phyloP scores from a whole-genome alignment of 2,113 vertebrate genomes.

The Aramus guarauna region DNA sequence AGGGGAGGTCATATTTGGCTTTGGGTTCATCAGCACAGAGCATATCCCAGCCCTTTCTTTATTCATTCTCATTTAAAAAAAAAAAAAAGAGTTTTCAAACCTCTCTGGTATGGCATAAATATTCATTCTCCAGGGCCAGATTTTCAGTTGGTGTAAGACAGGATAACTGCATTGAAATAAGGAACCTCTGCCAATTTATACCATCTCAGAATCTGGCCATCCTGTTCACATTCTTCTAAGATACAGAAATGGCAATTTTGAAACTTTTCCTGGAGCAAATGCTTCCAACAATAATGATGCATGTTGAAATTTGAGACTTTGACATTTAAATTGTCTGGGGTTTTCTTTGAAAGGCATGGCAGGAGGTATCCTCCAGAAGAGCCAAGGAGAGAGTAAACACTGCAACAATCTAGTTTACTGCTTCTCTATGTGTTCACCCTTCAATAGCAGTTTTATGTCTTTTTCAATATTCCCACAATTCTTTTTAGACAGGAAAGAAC shows the following conservation, averaged over 20 bases:
- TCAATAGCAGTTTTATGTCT: constrained; percentile 11
- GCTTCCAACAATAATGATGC: constrained; percentile 47
- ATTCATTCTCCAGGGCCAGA: constrained; percentile 41
- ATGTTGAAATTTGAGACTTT: constrained; percentile 38
- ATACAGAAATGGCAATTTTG: constrained; percentile 24
- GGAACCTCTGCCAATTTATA: constrained; percentile 11
- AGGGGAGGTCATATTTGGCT: constrained; percentile 58
- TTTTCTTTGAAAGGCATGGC: constrained; percentile 46
- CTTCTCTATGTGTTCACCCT: neutral
- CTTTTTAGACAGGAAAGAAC: constrained; percentile 11
- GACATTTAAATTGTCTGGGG: constrained; percentile 48
- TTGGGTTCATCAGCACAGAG: constrained; percentile 60
- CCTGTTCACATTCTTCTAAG: neutral
- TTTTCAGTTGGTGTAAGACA: constrained; percentile 47
- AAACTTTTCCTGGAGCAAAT: constrained; percentile 48
- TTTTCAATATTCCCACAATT: constrained; percentile 31
- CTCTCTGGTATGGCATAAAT: constrained; percentile 37
- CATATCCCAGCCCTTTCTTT: constrained; percentile 47
- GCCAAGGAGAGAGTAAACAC: constrained; percentile 31
- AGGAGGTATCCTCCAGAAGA: constrained; percentile 34
- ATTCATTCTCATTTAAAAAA: constrained; percentile 32
- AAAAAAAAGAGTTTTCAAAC: neutral
- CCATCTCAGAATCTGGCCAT: constrained; percentile 42
- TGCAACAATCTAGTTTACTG: constrained; percentile 24
- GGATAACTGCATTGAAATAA: neutral